These are phyloP conservation scores for Crotalus helleri DNA, from an alignment of 2,113 vertebrate genomes.

Conservation along the genomic window DNA sequence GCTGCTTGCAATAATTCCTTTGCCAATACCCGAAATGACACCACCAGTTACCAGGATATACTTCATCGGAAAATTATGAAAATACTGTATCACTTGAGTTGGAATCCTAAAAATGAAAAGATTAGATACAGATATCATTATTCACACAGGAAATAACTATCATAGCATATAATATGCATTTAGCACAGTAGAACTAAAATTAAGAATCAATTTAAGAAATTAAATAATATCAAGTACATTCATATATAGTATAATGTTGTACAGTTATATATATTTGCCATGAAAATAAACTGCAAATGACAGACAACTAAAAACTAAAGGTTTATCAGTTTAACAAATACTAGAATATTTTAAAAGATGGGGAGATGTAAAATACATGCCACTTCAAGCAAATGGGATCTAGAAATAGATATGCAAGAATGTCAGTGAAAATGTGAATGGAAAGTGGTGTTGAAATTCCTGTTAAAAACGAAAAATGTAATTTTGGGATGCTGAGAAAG, in stretches of 20 bases:
- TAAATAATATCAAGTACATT: neutral
- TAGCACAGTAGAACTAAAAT: neutral
- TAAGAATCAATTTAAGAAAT: neutral
- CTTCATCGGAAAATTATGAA: slow-evolving; percentile 68
- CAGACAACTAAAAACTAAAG: neutral
- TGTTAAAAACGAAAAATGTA: neutral
- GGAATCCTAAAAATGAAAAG: slow-evolving; percentile 53
- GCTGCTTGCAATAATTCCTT: slow-evolving; percentile 80
- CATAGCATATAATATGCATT: neutral
- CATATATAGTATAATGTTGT: neutral
- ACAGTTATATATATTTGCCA: neutral
- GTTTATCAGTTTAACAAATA: neutral
- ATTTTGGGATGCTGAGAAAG: neutral
- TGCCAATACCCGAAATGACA: slow-evolving; percentile 80
- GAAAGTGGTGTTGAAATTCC: neutral
- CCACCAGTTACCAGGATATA: slow-evolving; percentile 78
- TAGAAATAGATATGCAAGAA: neutral
- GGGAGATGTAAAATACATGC: neutral
- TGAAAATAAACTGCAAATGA: neutral
- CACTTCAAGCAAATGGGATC: neutral
- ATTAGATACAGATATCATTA: neutral
- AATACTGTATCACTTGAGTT: neutral
- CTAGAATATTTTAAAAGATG: neutral
- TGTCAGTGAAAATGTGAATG: neutral
- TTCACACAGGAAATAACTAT: neutral